phyloP scores from a whole-genome alignment of 1,140 invertebrate species.

The Lasioglossum albipes region DNA sequence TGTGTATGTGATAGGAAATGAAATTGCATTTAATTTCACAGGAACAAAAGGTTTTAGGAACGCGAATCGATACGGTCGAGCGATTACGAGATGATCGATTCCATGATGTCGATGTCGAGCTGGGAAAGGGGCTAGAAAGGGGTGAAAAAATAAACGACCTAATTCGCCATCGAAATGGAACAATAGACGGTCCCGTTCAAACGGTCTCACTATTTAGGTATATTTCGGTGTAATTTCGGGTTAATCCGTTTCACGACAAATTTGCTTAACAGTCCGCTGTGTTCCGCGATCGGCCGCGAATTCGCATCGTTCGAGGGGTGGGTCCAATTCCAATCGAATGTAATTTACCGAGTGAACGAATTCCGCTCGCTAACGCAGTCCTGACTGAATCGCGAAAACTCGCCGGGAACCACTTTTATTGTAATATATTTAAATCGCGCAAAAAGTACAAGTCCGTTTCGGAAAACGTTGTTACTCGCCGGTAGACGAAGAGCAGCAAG shows the following conservation, averaged over 20 bases:
- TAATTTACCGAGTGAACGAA: constrained; percentile 51
- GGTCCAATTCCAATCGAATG: constrained; percentile 38
- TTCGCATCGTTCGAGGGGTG: constrained; percentile 12
- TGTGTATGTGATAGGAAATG: neutral
- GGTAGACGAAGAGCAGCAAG: no score
- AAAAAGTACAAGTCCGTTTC: constrained; percentile 10
- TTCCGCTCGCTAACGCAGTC: neutral
- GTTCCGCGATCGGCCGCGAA: constrained; percentile 41
- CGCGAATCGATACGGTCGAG: neutral
- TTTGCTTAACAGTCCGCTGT: constrained; percentile 42
- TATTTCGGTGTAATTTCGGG: constrained; percentile 52
- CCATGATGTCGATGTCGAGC: neutral
- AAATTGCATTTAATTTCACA: neutral
- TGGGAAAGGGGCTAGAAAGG: neutral
- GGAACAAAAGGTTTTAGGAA: neutral
- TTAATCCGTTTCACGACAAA: constrained; percentile 56
- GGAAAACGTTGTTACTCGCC: constrained; percentile 8
- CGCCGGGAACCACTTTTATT: constrained; percentile 3
- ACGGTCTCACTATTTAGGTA: constrained; percentile 42
- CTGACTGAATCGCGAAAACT: constrained; percentile 13
- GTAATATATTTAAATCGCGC: constrained; percentile 24
- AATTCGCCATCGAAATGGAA: constrained; percentile 23
- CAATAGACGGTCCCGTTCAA: constrained; percentile 5
- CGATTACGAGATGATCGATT: neutral
- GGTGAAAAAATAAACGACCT: constrained; percentile 4